These are phyloP conservation scores for Caenorhabditis sp. DNA, from an alignment of 2,888 invertebrate species.

Conservation along the genomic window DNA sequence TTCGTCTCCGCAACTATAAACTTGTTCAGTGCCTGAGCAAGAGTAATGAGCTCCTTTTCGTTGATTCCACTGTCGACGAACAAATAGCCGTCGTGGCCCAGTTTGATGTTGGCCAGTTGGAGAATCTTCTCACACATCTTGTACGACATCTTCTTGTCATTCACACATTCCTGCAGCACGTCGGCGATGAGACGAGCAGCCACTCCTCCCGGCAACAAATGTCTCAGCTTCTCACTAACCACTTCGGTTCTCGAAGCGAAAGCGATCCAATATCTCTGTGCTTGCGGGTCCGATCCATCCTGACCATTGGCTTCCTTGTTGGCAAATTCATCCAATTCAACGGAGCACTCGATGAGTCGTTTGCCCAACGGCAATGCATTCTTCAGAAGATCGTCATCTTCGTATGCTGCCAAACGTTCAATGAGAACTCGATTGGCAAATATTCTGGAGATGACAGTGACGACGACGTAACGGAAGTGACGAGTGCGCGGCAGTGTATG, in stretches of 20 bases:
- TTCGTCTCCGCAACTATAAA: conserved; percentile 68
- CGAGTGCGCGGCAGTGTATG: conserved; percentile 87
- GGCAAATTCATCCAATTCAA: conserved; percentile 71
- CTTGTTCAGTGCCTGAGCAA: conserved; percentile 69
- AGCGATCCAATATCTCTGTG: conserved; percentile 68
- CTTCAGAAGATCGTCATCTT: conserved; percentile 67
- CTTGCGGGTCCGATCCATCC: conserved; percentile 53
- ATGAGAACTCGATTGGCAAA: conserved; percentile 85
- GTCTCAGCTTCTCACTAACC: conserved; percentile 79
- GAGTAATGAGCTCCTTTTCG: conserved; percentile 64
- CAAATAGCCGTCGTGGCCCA: conserved; percentile 83
- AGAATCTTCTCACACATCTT: conserved; percentile 84
- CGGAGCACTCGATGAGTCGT: conserved; percentile 65
- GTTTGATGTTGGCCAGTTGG: conserved; percentile 88
- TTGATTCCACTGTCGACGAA: conserved; percentile 66
- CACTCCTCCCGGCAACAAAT: conserved; percentile 86
- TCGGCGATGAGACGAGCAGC: conserved; percentile 88
- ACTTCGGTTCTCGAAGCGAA: conserved; percentile 68
- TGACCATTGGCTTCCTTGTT: conserved; percentile 60
- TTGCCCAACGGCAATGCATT: conserved; percentile 66
- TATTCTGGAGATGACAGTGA: conserved; percentile 86
- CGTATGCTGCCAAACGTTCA: conserved; percentile 80
- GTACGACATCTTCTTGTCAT: conserved; percentile 79
- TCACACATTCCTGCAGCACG: conserved; percentile 82
- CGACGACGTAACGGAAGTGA: conserved; percentile 88